Evolutionary conservation across 2,888 invertebrate species (phyloP), one percentile per base, ranked within the genome.

Genomic region (Scaptomyza flava): DNA sequence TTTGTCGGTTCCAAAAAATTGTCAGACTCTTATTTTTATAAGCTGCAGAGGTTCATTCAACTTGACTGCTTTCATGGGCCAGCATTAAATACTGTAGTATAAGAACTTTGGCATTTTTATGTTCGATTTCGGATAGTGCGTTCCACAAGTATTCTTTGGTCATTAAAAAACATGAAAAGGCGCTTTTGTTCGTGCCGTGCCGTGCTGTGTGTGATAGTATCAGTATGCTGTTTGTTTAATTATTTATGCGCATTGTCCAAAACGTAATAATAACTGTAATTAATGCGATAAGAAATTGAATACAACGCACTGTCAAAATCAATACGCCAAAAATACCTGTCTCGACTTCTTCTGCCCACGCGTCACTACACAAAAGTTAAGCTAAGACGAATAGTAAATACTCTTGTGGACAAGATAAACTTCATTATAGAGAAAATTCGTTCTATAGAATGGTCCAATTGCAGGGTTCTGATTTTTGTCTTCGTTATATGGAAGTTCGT

Each of bases 11-110:
- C 61, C 31, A 36, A 12, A 6, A 27, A 27, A 27, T 27, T 27
- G 27, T 27, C 6, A 5, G 27, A 27, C 4, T n/a, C 4, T n/a
- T 11, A 3, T 12, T 20, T 20, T 14, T 64, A 53, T 52, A 68
- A 80, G 77, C 81, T 59, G 66, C 66, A 59, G 75, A 59, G 75
- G 80, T 81, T 81, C 83, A 65, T 81, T 81, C 81, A 81, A 81
- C 81, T 76, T 67, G 8, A 33, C 14, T 66, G 8, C 45, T 17
- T 34, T 42, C 48, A 43, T 60, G 61, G 9, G 50, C 34, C 52
- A 64, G 30, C 54, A 54, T 41, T 14, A 38, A 41, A 54, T 27
- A 23, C 27, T n/a, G n/a, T n/a, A 38, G 17, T 27, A 33, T 34
- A 20, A 41, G 38, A 41, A 41, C 38, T 41, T 41, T 17, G 41